Evolutionary conservation across 1,140 invertebrate genomes (phyloP).

Genomic region (Micrasema longulum): DNA sequence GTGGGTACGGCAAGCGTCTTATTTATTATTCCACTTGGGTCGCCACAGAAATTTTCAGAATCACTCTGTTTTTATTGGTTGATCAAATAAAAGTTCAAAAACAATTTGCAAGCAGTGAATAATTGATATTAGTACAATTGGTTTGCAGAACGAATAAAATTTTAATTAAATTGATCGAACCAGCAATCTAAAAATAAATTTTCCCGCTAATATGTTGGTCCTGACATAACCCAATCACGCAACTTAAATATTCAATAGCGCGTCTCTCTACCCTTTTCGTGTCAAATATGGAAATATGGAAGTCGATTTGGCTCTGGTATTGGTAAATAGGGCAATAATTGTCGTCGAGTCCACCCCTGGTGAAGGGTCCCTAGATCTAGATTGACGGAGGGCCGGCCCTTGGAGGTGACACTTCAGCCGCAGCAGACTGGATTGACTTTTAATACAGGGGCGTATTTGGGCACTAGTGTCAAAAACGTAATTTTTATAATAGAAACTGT

Average conservation of each 20-base stretch:
- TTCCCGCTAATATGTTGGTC: slow-evolving; percentile 4
- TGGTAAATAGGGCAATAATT: slow-evolving; percentile 21
- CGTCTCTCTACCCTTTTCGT: slow-evolving; percentile 4
- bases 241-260: slow-evolving; percentile 28
- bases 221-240: slow-evolving; percentile 5
- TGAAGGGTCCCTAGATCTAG: neutral
- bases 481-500: too few species aligned
- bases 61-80: too few species aligned
- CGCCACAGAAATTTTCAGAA: too few species aligned
- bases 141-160: too few species aligned
- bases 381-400: slow-evolving; percentile 31
- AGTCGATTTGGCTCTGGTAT: slow-evolving; percentile 2
- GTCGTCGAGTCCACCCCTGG: neutral
- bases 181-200: too few species aligned
- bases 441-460: slow-evolving; percentile 1
- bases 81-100: too few species aligned
- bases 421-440: slow-evolving; percentile 11
- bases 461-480: too few species aligned
- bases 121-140: too few species aligned
- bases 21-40: too few species aligned
- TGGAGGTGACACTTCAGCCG: slow-evolving; percentile 28
- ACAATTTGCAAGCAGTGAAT: too few species aligned
- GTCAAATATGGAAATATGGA: slow-evolving; percentile 27
- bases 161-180: too few species aligned
- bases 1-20: too few species aligned